Evolutionary conservation across 2,113 vertebrate genomes (phyloP), one percentile per base, ranked within the genome.

Genomic region (Leptodactylus fuscus): DNA sequence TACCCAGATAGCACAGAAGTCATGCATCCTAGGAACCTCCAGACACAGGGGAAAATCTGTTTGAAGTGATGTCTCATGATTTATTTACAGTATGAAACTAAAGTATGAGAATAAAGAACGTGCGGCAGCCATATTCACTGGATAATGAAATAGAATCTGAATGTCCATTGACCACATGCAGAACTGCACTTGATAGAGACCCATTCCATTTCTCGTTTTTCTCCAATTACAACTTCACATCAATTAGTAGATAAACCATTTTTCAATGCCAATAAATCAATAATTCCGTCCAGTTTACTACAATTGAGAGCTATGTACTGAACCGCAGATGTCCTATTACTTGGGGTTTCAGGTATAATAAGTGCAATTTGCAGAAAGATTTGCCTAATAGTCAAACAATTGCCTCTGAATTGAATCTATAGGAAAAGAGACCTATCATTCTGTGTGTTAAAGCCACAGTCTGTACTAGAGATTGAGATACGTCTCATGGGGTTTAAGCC

Each of bases 361-460:
- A 67, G 58, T 58, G 58, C 78, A 44, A 32, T 62, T 81, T 81
- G 34, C 27, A 29, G 34, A 46, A 29, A 65, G 78, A 81, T 81
- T 67, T 81, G 38, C 41, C 36, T 81, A 65, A 81, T 46, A 67
- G 78, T 60, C 55, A 81, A 67, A 65, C 55, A 81, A 81, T 80
- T 81, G 78, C 78, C 67, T 81, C 24, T 27, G 22, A 65, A 81
- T 81, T 81, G 78, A 48, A 81, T 81, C 15, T 65, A 46, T 44
- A 81, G 58, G 78, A 62, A 81, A 12, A 81, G 38, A 81, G 58
- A 65, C 58, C 41, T 81, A 67, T 65, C 62, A 81, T 67, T 34
- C 24, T 48, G 41, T 46, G 58, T 81, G 62, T 44, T 48, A 65
- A 75, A 24, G 58, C n/a, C 16, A 22, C 24, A 41, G 38, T 46